Base-by-base conservation (phyloP, 2,113 vertebrate species). In the Circaetus cinerascens region DNA sequence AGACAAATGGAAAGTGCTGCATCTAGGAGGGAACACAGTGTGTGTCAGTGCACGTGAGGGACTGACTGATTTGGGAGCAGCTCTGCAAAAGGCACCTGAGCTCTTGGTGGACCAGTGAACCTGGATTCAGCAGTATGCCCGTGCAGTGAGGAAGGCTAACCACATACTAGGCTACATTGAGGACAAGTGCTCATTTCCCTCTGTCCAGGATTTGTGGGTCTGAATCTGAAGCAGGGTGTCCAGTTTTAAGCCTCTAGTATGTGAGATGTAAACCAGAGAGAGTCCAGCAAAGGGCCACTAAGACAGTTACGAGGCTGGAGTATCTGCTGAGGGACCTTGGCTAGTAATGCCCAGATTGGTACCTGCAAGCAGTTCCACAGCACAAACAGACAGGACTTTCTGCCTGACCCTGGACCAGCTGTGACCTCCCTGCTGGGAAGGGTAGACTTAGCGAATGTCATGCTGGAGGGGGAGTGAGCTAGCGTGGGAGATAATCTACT, bases 371-470 rank as follows among this genome's bases (percentile, higher is more conserved):
- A 73, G 22, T 4, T 32, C 23, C 53, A 57, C 53, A 51, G 30
- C 23, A 46, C 9, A 53, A 6, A 36, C 1, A 0, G 26, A 57
- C 18, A 50, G 1, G 6, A 14, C 23, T 34, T 78, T 62, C 41
- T 74, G 20, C 29, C 60, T 59, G 25, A 41, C 56, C 11, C 15
- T 48, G 45, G 26, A 7, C 23, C 27, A 59, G 30, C 20, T 76
- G 43, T 34, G 26, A 63, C 38, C 25, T 56, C 34, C 56, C 46
- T 56, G 15, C 27, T n/a, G 45, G 46, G 41, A 55, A 43, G 14
- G 12, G 20, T 2, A 55, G 45, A 50, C 16, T 16, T 2, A 27
- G 18, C 1, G 2, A 80, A 53, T 0, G 1, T 45, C 60, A 32
- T 30, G 36, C 23, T 77, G 56, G 38, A 53, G 22, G 5, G 22